phyloP scores from a whole-genome alignment of 35 echinoderm and acorn worm species.

The Lytechinus pictus region DNA sequence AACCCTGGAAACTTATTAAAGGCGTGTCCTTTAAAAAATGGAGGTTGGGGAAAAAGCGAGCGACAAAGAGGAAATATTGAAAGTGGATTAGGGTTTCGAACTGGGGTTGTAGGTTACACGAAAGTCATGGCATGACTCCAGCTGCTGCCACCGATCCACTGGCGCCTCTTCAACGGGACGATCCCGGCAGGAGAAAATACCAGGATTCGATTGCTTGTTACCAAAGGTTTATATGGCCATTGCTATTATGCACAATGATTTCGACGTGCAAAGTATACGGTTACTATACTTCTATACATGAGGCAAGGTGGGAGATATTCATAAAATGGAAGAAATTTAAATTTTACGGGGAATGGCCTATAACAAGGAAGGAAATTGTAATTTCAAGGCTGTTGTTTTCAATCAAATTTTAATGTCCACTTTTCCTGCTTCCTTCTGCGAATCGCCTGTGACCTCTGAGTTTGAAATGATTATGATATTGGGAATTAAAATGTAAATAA shows the following conservation, averaged over 20 bases:
- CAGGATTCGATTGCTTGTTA: neutral
- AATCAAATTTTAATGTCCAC: neutral
- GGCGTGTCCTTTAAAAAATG: neutral
- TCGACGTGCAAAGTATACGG: neutral
- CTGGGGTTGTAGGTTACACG: neutral
- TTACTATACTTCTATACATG: neutral
- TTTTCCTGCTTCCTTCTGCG: neutral
- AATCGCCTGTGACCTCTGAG: neutral
- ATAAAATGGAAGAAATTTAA: neutral
- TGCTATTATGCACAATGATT: neutral
- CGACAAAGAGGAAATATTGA: slow-evolving; percentile 4
- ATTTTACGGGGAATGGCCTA: neutral
- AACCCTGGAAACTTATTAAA: neutral
- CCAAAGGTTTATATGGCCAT: neutral
- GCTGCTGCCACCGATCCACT: neutral
- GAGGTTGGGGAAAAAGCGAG: neutral
- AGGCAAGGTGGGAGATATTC: neutral
- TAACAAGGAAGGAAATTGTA: neutral
- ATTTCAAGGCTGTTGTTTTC: neutral
- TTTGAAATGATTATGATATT: neutral
- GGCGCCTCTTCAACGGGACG: neutral
- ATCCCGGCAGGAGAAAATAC: slow-evolving; percentile 6
- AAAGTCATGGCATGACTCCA: neutral
- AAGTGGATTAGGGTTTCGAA: neutral
- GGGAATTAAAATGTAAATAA: neutral